Evolutionary conservation across 2,113 vertebrate genomes (phyloP).

Genomic region (Orcinus orca): DNA sequence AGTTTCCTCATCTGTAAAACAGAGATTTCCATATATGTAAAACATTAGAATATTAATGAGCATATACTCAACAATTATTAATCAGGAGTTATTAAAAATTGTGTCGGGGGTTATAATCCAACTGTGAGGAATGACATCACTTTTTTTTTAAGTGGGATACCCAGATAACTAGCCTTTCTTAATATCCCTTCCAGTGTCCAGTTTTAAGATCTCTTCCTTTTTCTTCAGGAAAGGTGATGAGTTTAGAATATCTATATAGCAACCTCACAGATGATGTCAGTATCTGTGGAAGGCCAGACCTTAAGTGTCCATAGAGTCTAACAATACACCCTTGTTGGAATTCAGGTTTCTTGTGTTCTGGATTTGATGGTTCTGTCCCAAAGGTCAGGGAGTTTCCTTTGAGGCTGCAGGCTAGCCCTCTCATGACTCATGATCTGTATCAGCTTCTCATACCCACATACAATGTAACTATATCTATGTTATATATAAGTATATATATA

Average conservation of each 20-base stretch:
- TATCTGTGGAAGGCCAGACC: neutral
- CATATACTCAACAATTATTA: neutral
- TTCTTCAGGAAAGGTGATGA: neutral
- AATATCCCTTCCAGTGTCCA: accelerated
- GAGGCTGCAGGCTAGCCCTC: neutral
- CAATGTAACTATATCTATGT: neutral
- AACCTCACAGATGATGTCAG: accelerated
- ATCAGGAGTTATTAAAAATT: neutral
- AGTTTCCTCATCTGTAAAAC: neutral
- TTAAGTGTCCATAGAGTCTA: neutral
- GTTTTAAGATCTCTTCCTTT: neutral
- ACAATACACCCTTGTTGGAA: neutral
- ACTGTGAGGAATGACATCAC: neutral
- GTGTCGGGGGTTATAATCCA: neutral
- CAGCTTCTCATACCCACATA: neutral
- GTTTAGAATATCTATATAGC: neutral
- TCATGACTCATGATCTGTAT: neutral
- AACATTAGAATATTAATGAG: neutral
- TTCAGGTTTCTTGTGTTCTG: neutral
- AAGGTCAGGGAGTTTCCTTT: neutral
- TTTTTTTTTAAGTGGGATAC: neutral
- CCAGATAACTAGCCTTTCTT: neutral
- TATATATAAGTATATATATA: neutral
- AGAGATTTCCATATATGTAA: neutral
- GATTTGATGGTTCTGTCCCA: neutral